Base-by-base conservation (phyloP, 2,888 invertebrate genomes). In the Cheiracanthium punctorium region DNA sequence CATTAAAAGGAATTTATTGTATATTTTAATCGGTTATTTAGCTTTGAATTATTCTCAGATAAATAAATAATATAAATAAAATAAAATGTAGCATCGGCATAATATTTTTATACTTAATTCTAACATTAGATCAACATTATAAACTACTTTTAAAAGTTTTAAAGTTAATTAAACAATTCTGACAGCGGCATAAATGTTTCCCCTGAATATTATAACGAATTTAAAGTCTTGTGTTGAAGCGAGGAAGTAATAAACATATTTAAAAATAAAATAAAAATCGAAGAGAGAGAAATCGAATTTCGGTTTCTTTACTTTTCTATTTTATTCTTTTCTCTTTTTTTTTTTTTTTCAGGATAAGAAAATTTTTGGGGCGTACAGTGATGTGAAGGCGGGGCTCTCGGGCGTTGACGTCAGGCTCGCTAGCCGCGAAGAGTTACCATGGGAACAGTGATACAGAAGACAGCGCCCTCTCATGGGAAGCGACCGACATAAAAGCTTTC, bases 391-490 rank as follows among this genome's bases (percentile, higher is more conserved):
- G 80, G 80, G 71, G 75, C 64, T 33, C 75, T n/a, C 33, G 48
- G 74, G 85, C 74, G 85, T 86, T 86, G 85, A 86, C 85, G 85
- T 86, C 80, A 86, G 70, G 80, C 58, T 76, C 71, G 65, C 24
- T 58, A 74, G 64, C 79, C 32, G 29, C 73, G 70, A 79, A 74
- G 70, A 75, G 85, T 86, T 80, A 37, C 37, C 74, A 86, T 86
- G 85, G 85, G 70, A 65, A 86, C 85, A 30, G 65, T 43, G 85
- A 86, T 80, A 86, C 85, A 86, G 85, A 71, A 70, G 72, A 87
- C 77, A 87, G 87, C 87, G 87, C 87, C 87, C 87, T 81, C 87
- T 87, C 87, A 24, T 80, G 87, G 87, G 81, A 86, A 87, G 80
- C 33, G 72, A 52, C 48, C 37, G 76, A 87, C 87, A 87, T 81